phyloP scores from a whole-genome alignment of 2,797 vertebrate genomes.

The Halcyon leucocephala region DNA sequence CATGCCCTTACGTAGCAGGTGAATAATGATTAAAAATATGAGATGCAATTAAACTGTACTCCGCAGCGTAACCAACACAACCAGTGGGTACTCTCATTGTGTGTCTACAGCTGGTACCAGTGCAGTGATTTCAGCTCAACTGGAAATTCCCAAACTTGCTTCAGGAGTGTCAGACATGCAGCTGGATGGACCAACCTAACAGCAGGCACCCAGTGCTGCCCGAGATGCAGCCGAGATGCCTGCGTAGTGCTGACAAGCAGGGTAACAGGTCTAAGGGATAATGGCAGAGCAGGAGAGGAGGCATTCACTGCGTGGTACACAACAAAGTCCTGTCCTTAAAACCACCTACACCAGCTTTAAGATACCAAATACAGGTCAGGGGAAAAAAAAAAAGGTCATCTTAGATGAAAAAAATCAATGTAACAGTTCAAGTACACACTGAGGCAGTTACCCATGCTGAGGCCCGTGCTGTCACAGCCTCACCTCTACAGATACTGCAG shows the following conservation, averaged over 20 bases:
- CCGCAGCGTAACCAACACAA: neutral
- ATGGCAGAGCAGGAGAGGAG: neutral
- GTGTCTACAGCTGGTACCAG: neutral
- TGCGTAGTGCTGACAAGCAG: neutral
- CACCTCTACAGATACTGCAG: neutral
- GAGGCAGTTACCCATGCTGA: neutral
- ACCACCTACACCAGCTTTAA: neutral
- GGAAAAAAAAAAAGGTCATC: neutral
- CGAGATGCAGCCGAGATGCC: neutral
- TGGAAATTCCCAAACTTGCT: neutral
- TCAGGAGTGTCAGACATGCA: neutral
- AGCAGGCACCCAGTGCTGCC: neutral
- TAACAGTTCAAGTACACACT: neutral
- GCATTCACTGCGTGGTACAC: accelerated
- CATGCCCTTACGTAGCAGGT: neutral
- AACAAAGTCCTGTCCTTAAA: neutral
- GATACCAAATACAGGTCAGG: neutral
- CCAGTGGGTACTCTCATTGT: neutral
- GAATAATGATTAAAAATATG: neutral
- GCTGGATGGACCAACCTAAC: neutral
- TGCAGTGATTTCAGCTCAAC: neutral
- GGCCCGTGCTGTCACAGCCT: neutral
- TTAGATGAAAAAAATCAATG: neutral
- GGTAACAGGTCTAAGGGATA: neutral
- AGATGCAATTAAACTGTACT: neutral